Percentiles rank a stretch among this genome's conserved stretches.
phyloP scores from a whole-genome alignment of 2,113 vertebrate genomes.

The Rhinolophus sinicus region DNA sequence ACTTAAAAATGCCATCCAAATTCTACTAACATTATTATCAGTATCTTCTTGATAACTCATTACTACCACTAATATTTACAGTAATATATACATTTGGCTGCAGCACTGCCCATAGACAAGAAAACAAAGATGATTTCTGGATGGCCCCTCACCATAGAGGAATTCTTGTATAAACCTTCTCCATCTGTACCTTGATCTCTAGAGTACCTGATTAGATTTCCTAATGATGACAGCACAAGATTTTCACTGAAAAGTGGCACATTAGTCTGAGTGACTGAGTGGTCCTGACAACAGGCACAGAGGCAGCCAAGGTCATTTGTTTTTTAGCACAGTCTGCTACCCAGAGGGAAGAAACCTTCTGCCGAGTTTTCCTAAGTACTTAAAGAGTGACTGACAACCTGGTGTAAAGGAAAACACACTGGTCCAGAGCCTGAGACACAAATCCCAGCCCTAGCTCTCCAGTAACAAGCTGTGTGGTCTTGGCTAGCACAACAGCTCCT shows the following conservation, averaged over 20 bases:
- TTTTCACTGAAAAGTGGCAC: neutral
- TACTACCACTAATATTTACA: neutral
- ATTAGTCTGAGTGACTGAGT: neutral
- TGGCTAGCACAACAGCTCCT: neutral
- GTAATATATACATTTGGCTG: neutral
- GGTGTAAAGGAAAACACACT: no score
- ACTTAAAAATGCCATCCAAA: neutral
- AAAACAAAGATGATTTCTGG: neutral
- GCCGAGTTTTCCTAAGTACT: neutral
- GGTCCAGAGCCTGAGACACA: neutral
- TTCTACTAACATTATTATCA: neutral
- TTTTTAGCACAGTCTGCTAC: neutral
- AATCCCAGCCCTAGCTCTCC: neutral
- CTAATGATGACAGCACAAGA: neutral
- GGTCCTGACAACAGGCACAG: neutral
- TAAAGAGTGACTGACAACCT: neutral
- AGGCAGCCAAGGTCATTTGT: neutral
- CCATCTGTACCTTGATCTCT: rapidly evolving
- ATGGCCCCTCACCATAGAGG: neutral
- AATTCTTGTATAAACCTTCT: neutral
- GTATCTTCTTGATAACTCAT: neutral
- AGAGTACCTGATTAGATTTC: neutral
- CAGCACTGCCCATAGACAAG: neutral
- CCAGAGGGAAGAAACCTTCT: neutral
- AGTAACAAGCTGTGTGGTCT: neutral